A percentile compares a stretch with the other conserved stretches of the same genome.
phyloP scores from a whole-genome alignment of 1,140 invertebrate species.

The Drosophila malerkotliana region DNA sequence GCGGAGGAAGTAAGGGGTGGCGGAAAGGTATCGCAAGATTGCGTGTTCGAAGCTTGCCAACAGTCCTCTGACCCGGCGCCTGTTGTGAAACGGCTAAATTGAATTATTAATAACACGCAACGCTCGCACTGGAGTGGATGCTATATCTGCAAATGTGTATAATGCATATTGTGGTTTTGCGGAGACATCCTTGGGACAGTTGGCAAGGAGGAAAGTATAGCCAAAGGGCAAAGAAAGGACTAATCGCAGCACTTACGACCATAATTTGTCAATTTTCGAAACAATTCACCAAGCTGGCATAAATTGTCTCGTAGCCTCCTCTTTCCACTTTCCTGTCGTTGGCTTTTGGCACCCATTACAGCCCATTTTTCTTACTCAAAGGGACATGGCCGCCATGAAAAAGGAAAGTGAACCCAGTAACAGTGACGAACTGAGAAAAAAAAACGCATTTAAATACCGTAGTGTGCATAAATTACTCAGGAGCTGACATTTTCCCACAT shows the following conservation, averaged over 20 bases:
- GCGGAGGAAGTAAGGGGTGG: not conserved
- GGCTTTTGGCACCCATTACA: conserved; percentile 75
- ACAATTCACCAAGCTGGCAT: conserved; percentile 71
- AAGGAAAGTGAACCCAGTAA: conserved; percentile 60
- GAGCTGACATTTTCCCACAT: conserved; percentile 53
- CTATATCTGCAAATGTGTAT: conserved; percentile 27
- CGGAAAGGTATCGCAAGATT: conserved; percentile 27
- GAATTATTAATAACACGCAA: conserved; percentile 79
- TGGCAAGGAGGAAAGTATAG: conserved; percentile 7
- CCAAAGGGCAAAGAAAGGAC: conserved; percentile 27
- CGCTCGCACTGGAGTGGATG: conserved; percentile 25
- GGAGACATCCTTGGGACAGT: conserved; percentile 56
- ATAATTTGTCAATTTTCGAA: conserved; percentile 82
- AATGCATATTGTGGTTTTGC: conserved; percentile 38
- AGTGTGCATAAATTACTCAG: conserved; percentile 73
- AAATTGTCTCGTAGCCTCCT: conserved; percentile 54
- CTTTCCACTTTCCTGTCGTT: conserved; percentile 17
- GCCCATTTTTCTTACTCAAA: conserved; percentile 52
- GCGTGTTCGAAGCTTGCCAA: conserved; percentile 38
- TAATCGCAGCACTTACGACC: conserved; percentile 76
- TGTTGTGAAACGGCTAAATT: conserved; percentile 64
- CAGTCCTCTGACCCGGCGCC: conserved; percentile 47
- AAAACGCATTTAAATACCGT: conserved; percentile 67
- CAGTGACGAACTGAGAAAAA: conserved; percentile 25
- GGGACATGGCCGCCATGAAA: conserved; percentile 60